phyloP scores from a whole-genome alignment of 2,888 invertebrate species.

The Cordilura impudica region DNA sequence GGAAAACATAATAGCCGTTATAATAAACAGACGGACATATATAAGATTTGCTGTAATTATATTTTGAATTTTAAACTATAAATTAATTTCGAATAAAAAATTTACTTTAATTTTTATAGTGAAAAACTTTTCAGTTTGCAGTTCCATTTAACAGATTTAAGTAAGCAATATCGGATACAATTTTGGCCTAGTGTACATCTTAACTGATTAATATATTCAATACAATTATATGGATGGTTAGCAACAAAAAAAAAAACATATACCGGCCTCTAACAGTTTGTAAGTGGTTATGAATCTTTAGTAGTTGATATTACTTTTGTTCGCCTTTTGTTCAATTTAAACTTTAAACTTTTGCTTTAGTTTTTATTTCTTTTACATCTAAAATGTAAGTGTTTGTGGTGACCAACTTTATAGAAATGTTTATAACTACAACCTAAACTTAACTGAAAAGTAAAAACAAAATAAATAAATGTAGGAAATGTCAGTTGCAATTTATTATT shows the following conservation, averaged over 20 bases:
- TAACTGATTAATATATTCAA: background rate
- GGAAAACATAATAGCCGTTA: too few relatives aligned
- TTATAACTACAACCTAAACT: conserved; percentile 14
- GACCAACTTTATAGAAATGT: conserved; percentile 46
- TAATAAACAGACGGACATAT: too few relatives aligned
- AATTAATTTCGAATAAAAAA: too few relatives aligned
- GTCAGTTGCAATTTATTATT: conserved; percentile 75
- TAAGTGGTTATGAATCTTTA: conserved; percentile 33
- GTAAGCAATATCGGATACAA: too few relatives aligned
- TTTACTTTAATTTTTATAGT: too few relatives aligned
- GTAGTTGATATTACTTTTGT: conserved; percentile 7
- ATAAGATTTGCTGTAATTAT: too few relatives aligned
- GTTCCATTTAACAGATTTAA: too few relatives aligned
- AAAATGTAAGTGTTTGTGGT: conserved; percentile 35
- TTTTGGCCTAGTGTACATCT: too few relatives aligned
- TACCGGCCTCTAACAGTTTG: conserved; percentile 45
- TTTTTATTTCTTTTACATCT: conserved; percentile 20
- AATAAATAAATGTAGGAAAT: conserved; percentile 70
- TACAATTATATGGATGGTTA: background rate
- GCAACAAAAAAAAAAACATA: conserved; percentile 19
- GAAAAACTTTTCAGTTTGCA: too few relatives aligned
- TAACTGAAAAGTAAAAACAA: conserved; percentile 7
- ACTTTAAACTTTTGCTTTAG: conserved; percentile 60
- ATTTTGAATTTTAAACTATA: too few relatives aligned
- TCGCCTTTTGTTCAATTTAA: conserved; percentile 40